Percentiles rank a stretch among this genome's conserved stretches.
Evolutionary conservation across 2,888 invertebrate species (phyloP).

Genomic region (Diabrotica balteata): DNA sequence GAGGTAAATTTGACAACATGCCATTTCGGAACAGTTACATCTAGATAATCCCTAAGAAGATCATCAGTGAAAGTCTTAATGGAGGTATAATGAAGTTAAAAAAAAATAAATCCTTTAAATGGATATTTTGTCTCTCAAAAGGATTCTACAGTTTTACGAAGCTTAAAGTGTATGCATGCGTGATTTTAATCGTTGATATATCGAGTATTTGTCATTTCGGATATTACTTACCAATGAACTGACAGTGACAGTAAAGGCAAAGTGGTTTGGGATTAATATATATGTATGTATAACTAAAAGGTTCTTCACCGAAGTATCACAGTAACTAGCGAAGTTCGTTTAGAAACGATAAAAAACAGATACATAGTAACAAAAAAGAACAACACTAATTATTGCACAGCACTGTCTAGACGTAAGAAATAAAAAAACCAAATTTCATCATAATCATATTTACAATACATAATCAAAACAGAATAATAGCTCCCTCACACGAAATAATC

Average conservation of each 20-base stretch:
- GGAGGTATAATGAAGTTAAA: constrained; percentile 25
- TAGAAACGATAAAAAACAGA: too few species aligned
- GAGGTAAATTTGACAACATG: constrained; percentile 40
- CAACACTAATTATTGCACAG: too few species aligned
- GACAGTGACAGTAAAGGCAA: background rate
- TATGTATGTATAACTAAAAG: too few species aligned
- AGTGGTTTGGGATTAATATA: too few species aligned
- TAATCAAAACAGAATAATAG: too few species aligned
- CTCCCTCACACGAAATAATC: too few species aligned
- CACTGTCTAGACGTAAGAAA: too few species aligned
- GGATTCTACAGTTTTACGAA: constrained; percentile 7
- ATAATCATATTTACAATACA: too few species aligned
- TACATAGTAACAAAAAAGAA: too few species aligned
- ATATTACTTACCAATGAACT: constrained; percentile 1
- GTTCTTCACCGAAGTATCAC: too few species aligned
- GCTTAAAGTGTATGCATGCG: constrained; percentile 8
- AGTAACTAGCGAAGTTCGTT: too few species aligned
- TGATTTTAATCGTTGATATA: constrained; percentile 2
- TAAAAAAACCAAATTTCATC: too few species aligned
- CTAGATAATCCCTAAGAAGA: constrained; percentile 39
- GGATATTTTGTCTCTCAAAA: constrained; percentile 17
- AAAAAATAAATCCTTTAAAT: constrained; percentile 28
- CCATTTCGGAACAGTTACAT: constrained; percentile 37
- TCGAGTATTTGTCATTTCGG: constrained; percentile 4
- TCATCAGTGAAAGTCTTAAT: constrained; percentile 32